phyloP scores from a whole-genome alignment of 1,140 invertebrate genomes.

The Aradophagus sp. region DNA sequence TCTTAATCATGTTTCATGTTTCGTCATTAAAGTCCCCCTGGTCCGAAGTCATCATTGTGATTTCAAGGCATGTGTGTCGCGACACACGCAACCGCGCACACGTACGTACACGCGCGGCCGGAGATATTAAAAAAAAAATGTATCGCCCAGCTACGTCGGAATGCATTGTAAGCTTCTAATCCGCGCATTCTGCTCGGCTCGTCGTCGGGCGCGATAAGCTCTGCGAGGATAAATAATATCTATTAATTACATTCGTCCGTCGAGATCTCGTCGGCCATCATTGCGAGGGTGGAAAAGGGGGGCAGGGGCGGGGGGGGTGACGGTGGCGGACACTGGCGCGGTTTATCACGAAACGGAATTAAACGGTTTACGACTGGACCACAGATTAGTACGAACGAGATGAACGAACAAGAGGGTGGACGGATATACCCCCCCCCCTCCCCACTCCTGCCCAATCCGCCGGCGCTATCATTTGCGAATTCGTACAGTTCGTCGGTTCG shows the following conservation, averaged over 20 bases:
- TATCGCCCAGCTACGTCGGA: slow-evolving; percentile 8
- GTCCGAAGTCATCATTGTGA: slow-evolving; percentile 31
- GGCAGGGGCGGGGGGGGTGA: slow-evolving; percentile 12
- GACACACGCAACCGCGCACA: slow-evolving; percentile 5
- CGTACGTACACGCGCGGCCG: slow-evolving; percentile 2
- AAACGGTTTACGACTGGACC: slow-evolving; percentile 75
- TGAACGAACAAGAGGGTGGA: slow-evolving; percentile 65
- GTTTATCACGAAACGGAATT: slow-evolving; percentile 75
- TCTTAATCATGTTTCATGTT: slow-evolving; percentile 42
- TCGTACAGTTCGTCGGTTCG: slow-evolving; percentile 55
- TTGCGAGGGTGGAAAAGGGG: slow-evolving; percentile 38
- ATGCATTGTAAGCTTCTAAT: slow-evolving; percentile 45
- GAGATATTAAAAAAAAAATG: slow-evolving; percentile 42
- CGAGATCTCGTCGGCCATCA: slow-evolving; percentile 56
- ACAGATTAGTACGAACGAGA: slow-evolving; percentile 73
- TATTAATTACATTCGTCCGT: slow-evolving; percentile 70
- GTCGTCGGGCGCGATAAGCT: slow-evolving; percentile 59
- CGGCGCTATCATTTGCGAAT: slow-evolving; percentile 58
- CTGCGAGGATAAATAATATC: slow-evolving; percentile 69
- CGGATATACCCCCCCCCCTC: slow-evolving; percentile 27
- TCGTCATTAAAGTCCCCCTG: slow-evolving; percentile 38
- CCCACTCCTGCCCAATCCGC: slow-evolving; percentile 25
- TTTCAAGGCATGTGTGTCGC: too few relatives aligned
- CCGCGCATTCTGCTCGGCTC: slow-evolving; percentile 39
- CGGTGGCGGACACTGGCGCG: slow-evolving; percentile 66